Evolutionary conservation across 2,113 vertebrate genomes (phyloP).

Genomic region (Pogona vitticeps): DNA sequence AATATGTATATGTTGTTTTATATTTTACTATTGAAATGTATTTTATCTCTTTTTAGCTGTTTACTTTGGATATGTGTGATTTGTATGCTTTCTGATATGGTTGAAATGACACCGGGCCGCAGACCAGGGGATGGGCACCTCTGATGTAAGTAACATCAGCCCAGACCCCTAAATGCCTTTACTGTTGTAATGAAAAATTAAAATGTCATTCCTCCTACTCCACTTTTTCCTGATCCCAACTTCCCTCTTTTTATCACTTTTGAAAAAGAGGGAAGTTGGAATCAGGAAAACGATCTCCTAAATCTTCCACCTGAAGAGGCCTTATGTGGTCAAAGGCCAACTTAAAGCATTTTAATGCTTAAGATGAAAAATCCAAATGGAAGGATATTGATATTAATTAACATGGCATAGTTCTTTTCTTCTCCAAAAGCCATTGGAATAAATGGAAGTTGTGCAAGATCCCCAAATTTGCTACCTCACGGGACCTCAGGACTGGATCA

Average conservation of each 20-base stretch:
- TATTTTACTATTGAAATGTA: too few relatives aligned
- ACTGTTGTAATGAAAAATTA: neutral
- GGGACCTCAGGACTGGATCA: neutral
- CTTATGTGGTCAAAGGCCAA: neutral
- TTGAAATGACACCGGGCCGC: too few relatives aligned
- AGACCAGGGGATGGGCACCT: too few relatives aligned
- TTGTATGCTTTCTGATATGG: too few relatives aligned
- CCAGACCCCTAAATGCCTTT: neutral
- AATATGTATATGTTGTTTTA: too few relatives aligned
- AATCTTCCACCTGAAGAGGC: neutral
- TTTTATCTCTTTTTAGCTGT: too few relatives aligned
- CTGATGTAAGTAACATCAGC: neutral
- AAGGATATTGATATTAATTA: neutral
- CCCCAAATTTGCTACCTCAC: neutral
- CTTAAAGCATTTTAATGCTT: neutral
- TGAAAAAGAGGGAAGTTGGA: neutral
- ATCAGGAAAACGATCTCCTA: neutral
- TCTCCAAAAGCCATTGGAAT: neutral
- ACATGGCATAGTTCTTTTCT: neutral
- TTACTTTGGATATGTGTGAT: too few relatives aligned
- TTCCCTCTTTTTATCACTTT: too few relatives aligned
- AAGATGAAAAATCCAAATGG: neutral
- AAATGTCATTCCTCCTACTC: neutral
- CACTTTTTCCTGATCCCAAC: neutral
- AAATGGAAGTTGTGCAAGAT: neutral